Base-by-base conservation (phyloP, 2,888 invertebrate genomes). In the Gisinianus flammeolus region DNA sequence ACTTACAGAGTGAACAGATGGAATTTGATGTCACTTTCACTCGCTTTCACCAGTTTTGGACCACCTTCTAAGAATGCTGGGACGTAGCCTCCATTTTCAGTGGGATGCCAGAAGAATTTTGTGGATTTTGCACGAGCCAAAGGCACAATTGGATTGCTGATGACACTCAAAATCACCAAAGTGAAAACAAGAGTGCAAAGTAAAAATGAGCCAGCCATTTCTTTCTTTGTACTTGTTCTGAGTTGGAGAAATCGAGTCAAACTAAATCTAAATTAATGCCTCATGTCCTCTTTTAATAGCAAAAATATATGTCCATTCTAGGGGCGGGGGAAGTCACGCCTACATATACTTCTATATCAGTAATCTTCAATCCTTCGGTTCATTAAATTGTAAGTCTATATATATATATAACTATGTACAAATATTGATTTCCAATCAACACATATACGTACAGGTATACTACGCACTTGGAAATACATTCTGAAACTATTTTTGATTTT, bases 41-140 rank as follows among this genome's bases (percentile, higher is more conserved):
- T 78, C 6, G 81, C 83, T 28, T 75, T 71, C 10, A 66, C 26
- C 5, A n/a, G n/a, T n/a, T 66, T 22, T 8, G 28, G 22, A 22
- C 78, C 62, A 35, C 83, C 82, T 69, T 82, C 81, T 22, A 85
- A 77, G 16, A 83, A 73, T 0, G 83, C 84, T 22, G 79, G 81
- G 26, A 83, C 80, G n/a, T 77, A 35, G 3, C 81, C 73, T 6
- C 74, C 84, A 22, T 76, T 68, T 68, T 83, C 83, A 52, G 68
- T 82, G 10, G 73, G 76, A 52, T 73, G 81, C 83, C 83, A 83
- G 56, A 84, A 79, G 33, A 77, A 78, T 22, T 83, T 81, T 6
- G 19, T 31, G 30, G 62, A 24, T 26, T 62, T 10, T n/a, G 62
- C n/a, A 10, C 62, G 24, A 26, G 8, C 24, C n/a, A 62, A 26